Evolutionary conservation across 2,113 vertebrate species (phyloP).

Genomic region (Podocnemis expansa): DNA sequence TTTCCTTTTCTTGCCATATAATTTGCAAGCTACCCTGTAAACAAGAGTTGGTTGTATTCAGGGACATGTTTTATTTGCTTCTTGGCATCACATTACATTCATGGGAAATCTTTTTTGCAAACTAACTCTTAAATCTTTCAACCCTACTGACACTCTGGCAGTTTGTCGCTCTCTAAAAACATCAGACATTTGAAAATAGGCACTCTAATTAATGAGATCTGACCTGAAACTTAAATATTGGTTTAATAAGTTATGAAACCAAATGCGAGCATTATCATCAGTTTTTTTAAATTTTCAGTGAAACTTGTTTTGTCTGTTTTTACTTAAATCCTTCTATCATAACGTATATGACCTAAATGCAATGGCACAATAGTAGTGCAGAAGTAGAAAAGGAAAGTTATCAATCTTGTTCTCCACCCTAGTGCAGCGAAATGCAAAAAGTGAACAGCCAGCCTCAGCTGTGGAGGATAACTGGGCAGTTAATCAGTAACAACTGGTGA

Average conservation of each 20-base stretch:
- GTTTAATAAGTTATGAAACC: conserved; percentile 17
- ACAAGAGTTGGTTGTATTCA: not conserved
- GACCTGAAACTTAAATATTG: conserved; percentile 19
- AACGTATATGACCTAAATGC: not conserved
- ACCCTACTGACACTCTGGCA: conserved; percentile 6
- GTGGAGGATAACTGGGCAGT: not conserved
- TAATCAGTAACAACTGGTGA: not conserved
- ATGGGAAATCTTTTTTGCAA: conserved; percentile 46
- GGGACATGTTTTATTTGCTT: conserved; percentile 9
- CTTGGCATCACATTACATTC: conserved; percentile 38
- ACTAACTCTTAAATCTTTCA: conserved; percentile 2
- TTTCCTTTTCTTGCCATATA: conserved; percentile 43
- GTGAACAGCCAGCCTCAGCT: not conserved
- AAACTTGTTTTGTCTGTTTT: conserved; percentile 35
- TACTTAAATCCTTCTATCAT: conserved; percentile 22
- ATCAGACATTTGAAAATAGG: not conserved
- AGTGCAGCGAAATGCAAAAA: not conserved
- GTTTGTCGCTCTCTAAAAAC: not conserved
- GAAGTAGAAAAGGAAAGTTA: not conserved
- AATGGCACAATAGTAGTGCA: not conserved
- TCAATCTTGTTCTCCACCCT: not conserved
- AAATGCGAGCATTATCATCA: conserved; percentile 48
- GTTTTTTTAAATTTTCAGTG: conserved; percentile 35
- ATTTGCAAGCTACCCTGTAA: conserved; percentile 60
- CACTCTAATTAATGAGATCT: not conserved